Base-by-base conservation (phyloP, 2,797 vertebrate genomes). In the Platalea minor region DNA sequence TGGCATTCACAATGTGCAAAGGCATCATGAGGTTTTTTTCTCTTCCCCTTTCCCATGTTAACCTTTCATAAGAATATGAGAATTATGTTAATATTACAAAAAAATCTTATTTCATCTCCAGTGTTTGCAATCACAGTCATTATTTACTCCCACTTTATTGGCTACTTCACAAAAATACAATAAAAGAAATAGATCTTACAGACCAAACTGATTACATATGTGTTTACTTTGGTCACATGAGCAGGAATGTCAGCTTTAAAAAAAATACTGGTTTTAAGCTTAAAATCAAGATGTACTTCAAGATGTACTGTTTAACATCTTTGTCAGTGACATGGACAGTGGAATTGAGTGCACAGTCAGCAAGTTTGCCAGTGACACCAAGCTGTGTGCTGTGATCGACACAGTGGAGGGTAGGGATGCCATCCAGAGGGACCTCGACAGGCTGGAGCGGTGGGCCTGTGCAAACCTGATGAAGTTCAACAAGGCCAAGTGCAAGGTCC, bases 1-100 rank as follows among this genome's bases (percentile, higher is more conserved):
- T 12, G 11, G 3, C 0, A 0, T 39, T 75, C n/a, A 28, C 13
- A 39, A 54, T 8, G 4, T 13, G 5, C 29, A 78, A 88, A 81
- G 28, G 6, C 6, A 78, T 33, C 21, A 57, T 45, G 31, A 69
- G 11, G 1, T 1, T 45, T 85, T 80, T 73, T n/a, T 15, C 6
- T 19, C 5, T 59, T 67, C 20, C 21, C 7, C 11, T 7, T 39
- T 81, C 17, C 17, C 9, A 20, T 13, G 9, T 0, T 8, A 91
- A 64, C 6, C 12, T 85, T 89, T 23, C 7, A 15, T 75, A 75
- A 26, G 10, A 78, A 45, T 23, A 28, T 48, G 23, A 53, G 10
- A 61, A 81, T 43, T 43, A 26, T 8, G 8, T 33, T 37, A 37
- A 20, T 64, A 68, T 53, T 51, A 28, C 5, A 21, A n/a, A 41